Conservation (phyloP, 2,797 vertebrate genomes). For the Lerista edwardsae region DNA sequence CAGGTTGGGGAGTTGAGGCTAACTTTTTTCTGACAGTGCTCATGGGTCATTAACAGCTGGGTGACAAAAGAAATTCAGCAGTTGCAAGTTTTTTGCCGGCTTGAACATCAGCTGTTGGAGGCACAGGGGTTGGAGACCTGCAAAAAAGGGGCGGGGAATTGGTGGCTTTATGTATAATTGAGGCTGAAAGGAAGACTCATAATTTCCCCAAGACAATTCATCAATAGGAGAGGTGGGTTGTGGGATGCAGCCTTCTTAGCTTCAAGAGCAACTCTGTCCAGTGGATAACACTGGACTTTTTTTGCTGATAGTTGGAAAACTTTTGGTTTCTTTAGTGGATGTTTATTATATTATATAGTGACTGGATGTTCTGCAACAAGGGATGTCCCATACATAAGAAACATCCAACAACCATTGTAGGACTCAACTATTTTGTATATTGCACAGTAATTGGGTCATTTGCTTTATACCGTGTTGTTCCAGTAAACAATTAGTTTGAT, state of each 20-base stretch:
- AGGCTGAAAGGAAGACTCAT: not conserved
- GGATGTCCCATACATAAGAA: not conserved
- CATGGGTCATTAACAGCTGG: not conserved
- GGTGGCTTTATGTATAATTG: not conserved
- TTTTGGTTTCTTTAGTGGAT: not conserved
- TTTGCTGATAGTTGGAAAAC: not conserved
- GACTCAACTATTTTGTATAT: not conserved
- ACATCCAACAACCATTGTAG: not conserved
- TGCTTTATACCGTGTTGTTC: not conserved
- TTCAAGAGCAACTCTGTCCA: not conserved
- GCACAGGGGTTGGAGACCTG: not conserved
- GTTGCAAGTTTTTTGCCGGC: not conserved
- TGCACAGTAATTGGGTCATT: not conserved
- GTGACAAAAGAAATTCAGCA: not conserved
- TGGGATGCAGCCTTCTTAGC: not conserved
- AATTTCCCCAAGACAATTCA: not conserved
- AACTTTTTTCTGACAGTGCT: not conserved
- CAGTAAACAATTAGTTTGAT: constrained; percentile 22
- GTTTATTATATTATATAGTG: not conserved
- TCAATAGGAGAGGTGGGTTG: not conserved
- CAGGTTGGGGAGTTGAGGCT: not conserved
- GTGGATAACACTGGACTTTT: not conserved
- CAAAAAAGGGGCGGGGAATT: not conserved
- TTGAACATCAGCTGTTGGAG: not conserved
- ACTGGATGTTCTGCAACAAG: not conserved